Percentiles rank a stretch among this genome's conserved stretches.
Conservation (phyloP, 2,797 vertebrate genomes). For the Pristis pectinata region DNA sequence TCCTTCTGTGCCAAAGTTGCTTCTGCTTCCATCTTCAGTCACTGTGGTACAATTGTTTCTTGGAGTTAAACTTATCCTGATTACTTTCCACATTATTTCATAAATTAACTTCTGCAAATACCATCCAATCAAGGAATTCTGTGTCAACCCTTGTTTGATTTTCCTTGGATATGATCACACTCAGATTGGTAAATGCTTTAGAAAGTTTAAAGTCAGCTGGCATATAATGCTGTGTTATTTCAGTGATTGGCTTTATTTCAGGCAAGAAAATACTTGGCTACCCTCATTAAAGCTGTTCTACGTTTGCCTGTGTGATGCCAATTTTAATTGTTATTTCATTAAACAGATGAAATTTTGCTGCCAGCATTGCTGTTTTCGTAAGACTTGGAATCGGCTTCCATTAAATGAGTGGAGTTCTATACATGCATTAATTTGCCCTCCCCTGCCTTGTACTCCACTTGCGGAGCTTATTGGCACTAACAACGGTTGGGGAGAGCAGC, state of each 20-base stretch:
- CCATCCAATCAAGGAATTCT: background rate
- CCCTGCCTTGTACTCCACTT: background rate
- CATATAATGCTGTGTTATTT: background rate
- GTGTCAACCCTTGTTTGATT: background rate
- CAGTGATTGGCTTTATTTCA: background rate
- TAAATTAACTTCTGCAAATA: background rate
- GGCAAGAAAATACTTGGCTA: background rate
- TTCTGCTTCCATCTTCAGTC: background rate
- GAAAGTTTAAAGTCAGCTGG: background rate
- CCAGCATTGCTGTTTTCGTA: background rate
- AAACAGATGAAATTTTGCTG: background rate
- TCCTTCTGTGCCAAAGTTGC: background rate
- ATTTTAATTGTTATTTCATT: background rate
- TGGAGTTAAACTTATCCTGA: background rate
- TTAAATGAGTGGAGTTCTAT: background rate
- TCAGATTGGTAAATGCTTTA: too few species aligned
- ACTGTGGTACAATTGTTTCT: background rate
- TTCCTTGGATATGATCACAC: background rate
- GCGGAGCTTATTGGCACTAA: background rate
- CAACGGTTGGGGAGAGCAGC: background rate
- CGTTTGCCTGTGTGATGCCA: background rate
- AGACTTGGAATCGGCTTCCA: background rate
- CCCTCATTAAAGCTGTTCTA: background rate
- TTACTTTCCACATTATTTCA: background rate
- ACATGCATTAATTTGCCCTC: background rate